A percentile compares a stretch with the other conserved stretches of the same genome.
These are phyloP conservation scores for Odobenus rosmarus DNA, from an alignment of 2,113 vertebrate genomes.

Conservation along the genomic window DNA sequence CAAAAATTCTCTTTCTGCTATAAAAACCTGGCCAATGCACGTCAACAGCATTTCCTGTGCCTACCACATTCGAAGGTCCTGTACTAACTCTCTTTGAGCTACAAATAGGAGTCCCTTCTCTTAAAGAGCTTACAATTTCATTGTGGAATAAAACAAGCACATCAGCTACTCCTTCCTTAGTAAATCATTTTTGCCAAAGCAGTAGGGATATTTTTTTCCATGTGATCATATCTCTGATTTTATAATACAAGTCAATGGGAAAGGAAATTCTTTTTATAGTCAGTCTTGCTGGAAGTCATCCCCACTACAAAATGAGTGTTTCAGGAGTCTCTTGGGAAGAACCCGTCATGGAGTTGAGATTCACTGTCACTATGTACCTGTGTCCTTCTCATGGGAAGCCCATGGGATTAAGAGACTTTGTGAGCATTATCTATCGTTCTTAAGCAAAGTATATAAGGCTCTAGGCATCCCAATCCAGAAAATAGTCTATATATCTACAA, in stretches of 20 bases:
- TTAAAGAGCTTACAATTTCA: background rate
- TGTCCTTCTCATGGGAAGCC: background rate
- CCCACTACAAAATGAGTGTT: conserved; percentile 25
- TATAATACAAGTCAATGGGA: conserved; percentile 50
- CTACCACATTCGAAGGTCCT: background rate
- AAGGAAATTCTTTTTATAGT: conserved; percentile 61
- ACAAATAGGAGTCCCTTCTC: background rate
- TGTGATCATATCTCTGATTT: conserved; percentile 52
- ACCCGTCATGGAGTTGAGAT: background rate
- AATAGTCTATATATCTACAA: background rate
- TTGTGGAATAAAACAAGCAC: background rate
- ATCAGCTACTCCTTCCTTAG: background rate
- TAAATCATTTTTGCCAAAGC: conserved; percentile 44
- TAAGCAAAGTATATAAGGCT: conserved; percentile 19
- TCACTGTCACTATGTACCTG: background rate
- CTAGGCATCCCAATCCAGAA: background rate
- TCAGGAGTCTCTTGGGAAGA: conserved; percentile 47
- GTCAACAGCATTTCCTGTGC: background rate
- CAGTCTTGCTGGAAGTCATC: conserved; percentile 60
- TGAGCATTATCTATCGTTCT: background rate
- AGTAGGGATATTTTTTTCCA: background rate
- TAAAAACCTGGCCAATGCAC: background rate
- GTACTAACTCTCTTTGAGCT: background rate
- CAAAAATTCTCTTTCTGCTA: background rate
- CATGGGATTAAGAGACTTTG: background rate